Percentiles rank a stretch among this genome's conserved stretches.
These are phyloP conservation scores for Plagodis dolabraria DNA, from an alignment of 2,888 invertebrate species.

Conservation along the genomic window DNA sequence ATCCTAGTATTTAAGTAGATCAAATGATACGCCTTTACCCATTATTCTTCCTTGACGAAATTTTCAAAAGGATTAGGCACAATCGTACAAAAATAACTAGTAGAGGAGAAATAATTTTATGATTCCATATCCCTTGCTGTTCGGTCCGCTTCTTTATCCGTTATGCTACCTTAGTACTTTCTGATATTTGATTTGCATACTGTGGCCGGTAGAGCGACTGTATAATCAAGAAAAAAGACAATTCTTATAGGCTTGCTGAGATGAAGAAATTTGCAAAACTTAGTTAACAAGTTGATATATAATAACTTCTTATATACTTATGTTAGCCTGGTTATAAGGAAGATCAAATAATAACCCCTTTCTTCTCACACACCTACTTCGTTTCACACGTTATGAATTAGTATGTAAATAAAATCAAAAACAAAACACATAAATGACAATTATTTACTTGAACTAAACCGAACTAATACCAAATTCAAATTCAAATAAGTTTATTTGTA, in stretches of 20 bases:
- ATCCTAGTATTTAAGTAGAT: conserved; percentile 1
- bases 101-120: background rate
- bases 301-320: background rate
- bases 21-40: conserved; percentile 1
- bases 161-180: conserved; percentile 3
- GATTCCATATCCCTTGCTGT: background rate
- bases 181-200: background rate
- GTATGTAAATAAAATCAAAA: too few species aligned
- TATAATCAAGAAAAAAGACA: background rate
- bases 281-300: too few species aligned
- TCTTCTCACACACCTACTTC: too few species aligned
- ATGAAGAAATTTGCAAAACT: too few species aligned
- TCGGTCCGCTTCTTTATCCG: background rate
- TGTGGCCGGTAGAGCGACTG: too few species aligned
- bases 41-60: background rate
- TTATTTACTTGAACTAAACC: too few species aligned
- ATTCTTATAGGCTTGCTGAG: background rate
- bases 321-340: background rate
- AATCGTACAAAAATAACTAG: background rate
- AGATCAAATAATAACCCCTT: conserved; percentile 4
- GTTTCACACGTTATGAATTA: too few species aligned
- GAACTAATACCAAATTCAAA: too few species aligned
- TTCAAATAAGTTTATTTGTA: too few species aligned
- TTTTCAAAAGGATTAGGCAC: background rate
- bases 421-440: too few species aligned